phyloP scores from a whole-genome alignment of 2,888 invertebrate genomes.

The Hydraecia micacea region DNA sequence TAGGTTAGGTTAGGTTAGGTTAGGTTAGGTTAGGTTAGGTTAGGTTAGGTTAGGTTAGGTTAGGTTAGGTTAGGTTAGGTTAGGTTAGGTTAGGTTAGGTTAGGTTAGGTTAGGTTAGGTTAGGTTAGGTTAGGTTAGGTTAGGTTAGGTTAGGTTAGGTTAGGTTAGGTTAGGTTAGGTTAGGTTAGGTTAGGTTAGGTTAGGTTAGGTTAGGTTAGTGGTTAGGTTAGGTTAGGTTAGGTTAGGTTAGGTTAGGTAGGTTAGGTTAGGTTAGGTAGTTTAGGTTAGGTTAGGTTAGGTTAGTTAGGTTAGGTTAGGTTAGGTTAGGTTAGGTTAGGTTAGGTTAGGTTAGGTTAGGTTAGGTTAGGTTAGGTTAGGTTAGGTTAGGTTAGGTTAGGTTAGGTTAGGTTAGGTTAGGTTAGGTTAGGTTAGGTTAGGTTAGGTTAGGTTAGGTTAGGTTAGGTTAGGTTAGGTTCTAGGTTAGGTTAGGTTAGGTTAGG shows the following conservation, averaged over 20 bases:
- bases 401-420: constrained; percentile 46
- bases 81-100: constrained; percentile 57
- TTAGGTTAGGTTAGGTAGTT: constrained; percentile 35
- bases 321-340: constrained; percentile 34
- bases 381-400: constrained; percentile 34
- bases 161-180: no score
- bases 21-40: constrained; percentile 63
- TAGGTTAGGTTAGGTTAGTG: no score
- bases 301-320: constrained; percentile 40
- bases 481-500: constrained; percentile 49
- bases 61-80: constrained; percentile 49
- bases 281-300: constrained; percentile 42
- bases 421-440: constrained; percentile 52
- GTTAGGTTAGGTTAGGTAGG: no score
- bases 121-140: no score
- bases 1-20: constrained; percentile 40
- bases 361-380: constrained; percentile 24
- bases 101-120: constrained; percentile 54
- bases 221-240: no score
- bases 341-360: constrained; percentile 41
- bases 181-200: no score
- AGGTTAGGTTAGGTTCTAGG: constrained; percentile 36
- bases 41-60: constrained; percentile 54
- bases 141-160: no score
- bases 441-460: constrained; percentile 54